Conservation (phyloP, 2,797 vertebrate species). For the Sardinella longiceps region DNA sequence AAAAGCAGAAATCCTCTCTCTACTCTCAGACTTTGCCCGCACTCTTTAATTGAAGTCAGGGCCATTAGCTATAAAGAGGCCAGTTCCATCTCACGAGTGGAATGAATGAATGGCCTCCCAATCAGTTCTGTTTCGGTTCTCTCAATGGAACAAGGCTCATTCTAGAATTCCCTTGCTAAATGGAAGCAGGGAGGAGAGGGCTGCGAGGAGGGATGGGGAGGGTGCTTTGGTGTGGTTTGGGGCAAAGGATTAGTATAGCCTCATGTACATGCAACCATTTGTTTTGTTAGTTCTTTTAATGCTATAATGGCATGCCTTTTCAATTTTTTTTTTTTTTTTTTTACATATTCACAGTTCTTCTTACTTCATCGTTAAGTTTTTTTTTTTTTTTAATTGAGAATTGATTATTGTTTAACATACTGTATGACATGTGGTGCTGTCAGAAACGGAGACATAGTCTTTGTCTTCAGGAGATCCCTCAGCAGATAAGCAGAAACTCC, state of each 20-base stretch:
- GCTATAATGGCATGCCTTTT: neutral
- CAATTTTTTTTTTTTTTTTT: no score
- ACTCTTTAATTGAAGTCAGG: neutral
- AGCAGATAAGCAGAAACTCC: neutral
- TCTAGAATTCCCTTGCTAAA: neutral
- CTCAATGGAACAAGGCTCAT: neutral
- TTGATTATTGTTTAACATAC: neutral
- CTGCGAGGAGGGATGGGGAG: no score
- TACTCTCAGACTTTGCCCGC: neutral
- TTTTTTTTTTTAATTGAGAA: no score
- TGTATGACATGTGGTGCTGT: neutral
- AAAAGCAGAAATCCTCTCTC: slow-evolving; percentile 6
- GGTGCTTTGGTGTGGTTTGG: no score
- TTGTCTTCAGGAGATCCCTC: no score
- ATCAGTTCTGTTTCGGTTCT: neutral
- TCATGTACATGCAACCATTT: neutral
- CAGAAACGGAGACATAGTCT: no score
- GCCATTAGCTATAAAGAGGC: neutral
- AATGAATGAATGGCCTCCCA: neutral
- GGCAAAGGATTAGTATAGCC: neutral
- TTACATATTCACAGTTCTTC: no score
- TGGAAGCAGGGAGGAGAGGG: neutral
- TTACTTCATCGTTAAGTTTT: no score
- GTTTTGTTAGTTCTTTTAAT: neutral
- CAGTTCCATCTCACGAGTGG: slow-evolving; percentile 12